Base-by-base conservation (phyloP, 2,113 vertebrate species). In the Ia io region DNA sequence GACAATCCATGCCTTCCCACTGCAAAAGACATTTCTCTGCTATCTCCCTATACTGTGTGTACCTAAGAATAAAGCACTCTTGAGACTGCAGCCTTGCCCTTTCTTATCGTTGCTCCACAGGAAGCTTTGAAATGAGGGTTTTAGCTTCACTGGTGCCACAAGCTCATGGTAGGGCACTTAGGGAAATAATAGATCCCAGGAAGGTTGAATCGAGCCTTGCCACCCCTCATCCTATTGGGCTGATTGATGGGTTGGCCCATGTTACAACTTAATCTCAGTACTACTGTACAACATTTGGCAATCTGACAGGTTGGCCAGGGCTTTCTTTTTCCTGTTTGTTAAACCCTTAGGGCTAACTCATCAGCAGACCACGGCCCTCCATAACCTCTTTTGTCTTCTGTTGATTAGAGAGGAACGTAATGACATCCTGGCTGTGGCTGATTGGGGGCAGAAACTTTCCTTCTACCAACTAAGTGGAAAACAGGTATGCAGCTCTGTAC, bases 381-480 rank as follows among this genome's bases (percentile, higher is more conserved):
- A 2, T 97, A 92, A 97, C 96, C 94, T 96, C 53, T 80, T 69
- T 94, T 84, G 70, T 97, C 92, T 97, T 97, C 77, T 96, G 77
- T 96, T 94, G 88, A 47, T 86, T 97, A 99, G 99, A 98, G 99
- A 99, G 96, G 99, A 99, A 67, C 99, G 99, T 98, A 99, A 99
- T 98, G 99, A 99, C 97, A 99, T 99, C 96, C 98, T 99, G 97
- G 99, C 99, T 85, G 99, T 99, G 94, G 99, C 99, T 97, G 99
- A 99, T 96, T 99, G 99, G 99, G 99, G 99, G 79, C 99, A 99
- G 98, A 99, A 98, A 90, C 98, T 99, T 96, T 99, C 99, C 85
- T 99, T 99, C 98, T 99, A 99, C 97, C 99, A 99, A 88, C 99
- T 99, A 56, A 99, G 99, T 98, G 99, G 99, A 93, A 99, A 99